Evolutionary conservation across 2,797 vertebrate species (phyloP).

Genomic region (Schizopygopsis pylzovi): DNA sequence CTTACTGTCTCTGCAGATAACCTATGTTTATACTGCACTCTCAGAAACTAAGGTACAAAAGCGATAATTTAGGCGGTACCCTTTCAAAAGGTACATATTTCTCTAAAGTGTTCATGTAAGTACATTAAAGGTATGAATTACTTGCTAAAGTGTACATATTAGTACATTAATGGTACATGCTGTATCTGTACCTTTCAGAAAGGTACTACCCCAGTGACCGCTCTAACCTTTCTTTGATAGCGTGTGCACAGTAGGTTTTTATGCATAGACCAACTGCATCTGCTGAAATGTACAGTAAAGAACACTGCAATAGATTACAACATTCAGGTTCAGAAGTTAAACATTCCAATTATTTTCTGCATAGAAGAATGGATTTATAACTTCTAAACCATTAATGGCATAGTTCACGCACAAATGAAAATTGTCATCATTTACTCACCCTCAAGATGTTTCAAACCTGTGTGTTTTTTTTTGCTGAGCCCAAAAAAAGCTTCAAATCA

Average conservation of each 20-base stretch:
- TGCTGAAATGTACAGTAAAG: not conserved
- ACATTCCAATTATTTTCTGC: not conserved
- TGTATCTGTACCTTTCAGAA: not conserved
- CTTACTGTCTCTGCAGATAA: not conserved
- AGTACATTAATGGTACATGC: not conserved
- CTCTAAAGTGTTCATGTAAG: not conserved
- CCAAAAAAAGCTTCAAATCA: not conserved
- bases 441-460: not conserved
- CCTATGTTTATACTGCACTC: not conserved
- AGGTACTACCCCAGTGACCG: no score
- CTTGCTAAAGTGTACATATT: not conserved
- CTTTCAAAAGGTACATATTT: not conserved
- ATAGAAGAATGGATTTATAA: not conserved
- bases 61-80: not conserved
- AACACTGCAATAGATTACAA: not conserved
- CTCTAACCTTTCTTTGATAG: no score
- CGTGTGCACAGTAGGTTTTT: not conserved
- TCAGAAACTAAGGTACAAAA: not conserved
- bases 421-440: not conserved
- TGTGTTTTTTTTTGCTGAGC: not conserved
- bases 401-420: not conserved
- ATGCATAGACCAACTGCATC: not conserved
- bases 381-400: not conserved
- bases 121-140: not conserved
- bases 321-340: not conserved